Evolutionary conservation across 2,888 invertebrate genomes (phyloP).

Genomic region (Halocaridina rubra): DNA sequence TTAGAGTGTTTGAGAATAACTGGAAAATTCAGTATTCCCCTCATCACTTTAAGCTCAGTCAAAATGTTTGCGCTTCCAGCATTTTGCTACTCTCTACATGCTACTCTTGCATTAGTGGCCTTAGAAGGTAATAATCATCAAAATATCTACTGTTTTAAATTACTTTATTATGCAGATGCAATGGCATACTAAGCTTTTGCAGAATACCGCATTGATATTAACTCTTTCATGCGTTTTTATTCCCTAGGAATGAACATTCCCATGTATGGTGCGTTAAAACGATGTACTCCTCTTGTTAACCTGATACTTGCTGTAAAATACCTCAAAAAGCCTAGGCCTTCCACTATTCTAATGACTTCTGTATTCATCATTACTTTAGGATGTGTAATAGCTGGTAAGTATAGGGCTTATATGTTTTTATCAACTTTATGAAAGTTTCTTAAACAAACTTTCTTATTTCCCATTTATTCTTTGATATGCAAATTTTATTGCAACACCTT

Average conservation of each 20-base stretch:
- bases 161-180: too few relatives aligned
- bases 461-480: too few relatives aligned
- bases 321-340: constrained; percentile 67
- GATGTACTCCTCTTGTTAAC: constrained; percentile 69
- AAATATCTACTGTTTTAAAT: too few relatives aligned
- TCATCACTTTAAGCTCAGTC: constrained; percentile 68
- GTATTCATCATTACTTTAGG: constrained; percentile 68
- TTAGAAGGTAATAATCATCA: constrained; percentile 67
- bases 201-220: too few relatives aligned
- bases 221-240: too few relatives aligned
- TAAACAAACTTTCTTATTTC: too few relatives aligned
- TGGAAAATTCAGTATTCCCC: constrained; percentile 64
- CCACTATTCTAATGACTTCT: constrained; percentile 66
- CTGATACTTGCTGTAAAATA: constrained; percentile 68
- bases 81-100: constrained; percentile 70
- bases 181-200: too few relatives aligned
- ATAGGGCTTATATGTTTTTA: too few relatives aligned
- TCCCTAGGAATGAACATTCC: constrained; percentile 71
- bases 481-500: too few relatives aligned
- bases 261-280: constrained; percentile 71
- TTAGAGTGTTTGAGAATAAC: background rate
- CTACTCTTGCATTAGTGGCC: constrained; percentile 70
- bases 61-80: constrained; percentile 69
- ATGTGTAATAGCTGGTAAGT: constrained; percentile 69
- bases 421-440: too few relatives aligned